phyloP scores from a whole-genome alignment of 2,113 vertebrate species.

The Hydrolagus affinis region DNA sequence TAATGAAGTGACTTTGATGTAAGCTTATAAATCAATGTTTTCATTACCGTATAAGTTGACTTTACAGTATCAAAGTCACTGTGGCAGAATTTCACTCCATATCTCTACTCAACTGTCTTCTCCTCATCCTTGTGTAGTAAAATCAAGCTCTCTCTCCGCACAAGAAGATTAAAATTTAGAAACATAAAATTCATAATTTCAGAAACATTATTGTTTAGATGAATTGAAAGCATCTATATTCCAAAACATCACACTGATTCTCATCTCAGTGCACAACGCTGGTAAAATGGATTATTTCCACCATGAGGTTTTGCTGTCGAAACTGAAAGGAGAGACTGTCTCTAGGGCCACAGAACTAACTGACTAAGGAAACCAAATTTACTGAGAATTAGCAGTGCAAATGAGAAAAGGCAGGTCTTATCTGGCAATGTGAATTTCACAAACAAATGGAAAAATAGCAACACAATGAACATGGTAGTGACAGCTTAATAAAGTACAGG shows the following conservation, averaged over 20 bases:
- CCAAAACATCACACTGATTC: neutral
- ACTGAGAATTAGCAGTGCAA: neutral
- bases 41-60: no score
- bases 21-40: no score
- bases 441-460: neutral
- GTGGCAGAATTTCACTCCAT: neutral
- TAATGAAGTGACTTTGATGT: no score
- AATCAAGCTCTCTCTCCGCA: neutral
- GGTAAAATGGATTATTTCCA: neutral
- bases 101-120: neutral
- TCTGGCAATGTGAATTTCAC: neutral
- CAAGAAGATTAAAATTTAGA: neutral
- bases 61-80: no score
- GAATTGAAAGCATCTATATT: neutral
- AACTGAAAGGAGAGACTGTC: neutral
- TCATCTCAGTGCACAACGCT: neutral
- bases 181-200: conserved; percentile 9
- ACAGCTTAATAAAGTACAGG: neutral
- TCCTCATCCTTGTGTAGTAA: neutral
- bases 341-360: neutral
- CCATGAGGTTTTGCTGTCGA: neutral
- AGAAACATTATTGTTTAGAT: conserved; percentile 8
- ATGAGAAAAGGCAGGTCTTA: neutral
- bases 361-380: neutral
- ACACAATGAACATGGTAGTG: neutral